Base-by-base conservation (phyloP, 2,888 invertebrate genomes). In the Callosobruchus maculatus region DNA sequence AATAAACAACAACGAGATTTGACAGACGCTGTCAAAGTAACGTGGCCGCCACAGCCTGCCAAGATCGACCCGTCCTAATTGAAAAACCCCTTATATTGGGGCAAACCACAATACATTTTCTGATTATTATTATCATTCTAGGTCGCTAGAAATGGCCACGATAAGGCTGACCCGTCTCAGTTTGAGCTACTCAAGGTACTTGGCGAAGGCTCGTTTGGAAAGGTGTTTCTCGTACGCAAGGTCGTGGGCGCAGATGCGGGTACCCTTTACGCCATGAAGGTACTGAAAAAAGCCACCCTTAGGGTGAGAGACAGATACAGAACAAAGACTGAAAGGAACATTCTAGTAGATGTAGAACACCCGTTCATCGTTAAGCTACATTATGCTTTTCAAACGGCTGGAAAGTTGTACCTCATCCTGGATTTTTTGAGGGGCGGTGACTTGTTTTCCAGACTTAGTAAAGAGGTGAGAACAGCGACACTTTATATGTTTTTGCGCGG, bases 381-480 rank as follows among this genome's bases (percentile, higher is more conserved):
- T 87, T 99, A 99, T 89, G 99, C 99, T 82, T 99, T 99, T 89
- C 99, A 99, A 91, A 99, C 99, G 0, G 98, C 99, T 83, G 99
- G 99, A 75, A 99, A 99, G 90, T 89, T 99, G 79, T 99, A 99
- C 89, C 91, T 99, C 84, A 99, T 99, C 85, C 90, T 99, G 84
- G 99, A 99, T 88, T 99, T 99, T 89, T 90, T 99, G 74, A 92
- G 98, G 81, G 99, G 99, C 68, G 99, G 99, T 31, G 99, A 99
- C 89, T 90, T 99, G 73, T 99, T 99, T 89, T 98, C 99, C n/a
- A 91, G 99, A 76, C 91, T 99, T 73, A 98, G 98, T 82, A 99
- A 99, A 91, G 99, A 99, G 92, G 98, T 97, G 88, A 85, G 77
- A 49, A 67, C 18, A 49, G 7, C 49, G 13, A 18, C n/a, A n/a